phyloP scores from a whole-genome alignment of 2,113 vertebrate species.

The Ictidomys tridecemlineatus region DNA sequence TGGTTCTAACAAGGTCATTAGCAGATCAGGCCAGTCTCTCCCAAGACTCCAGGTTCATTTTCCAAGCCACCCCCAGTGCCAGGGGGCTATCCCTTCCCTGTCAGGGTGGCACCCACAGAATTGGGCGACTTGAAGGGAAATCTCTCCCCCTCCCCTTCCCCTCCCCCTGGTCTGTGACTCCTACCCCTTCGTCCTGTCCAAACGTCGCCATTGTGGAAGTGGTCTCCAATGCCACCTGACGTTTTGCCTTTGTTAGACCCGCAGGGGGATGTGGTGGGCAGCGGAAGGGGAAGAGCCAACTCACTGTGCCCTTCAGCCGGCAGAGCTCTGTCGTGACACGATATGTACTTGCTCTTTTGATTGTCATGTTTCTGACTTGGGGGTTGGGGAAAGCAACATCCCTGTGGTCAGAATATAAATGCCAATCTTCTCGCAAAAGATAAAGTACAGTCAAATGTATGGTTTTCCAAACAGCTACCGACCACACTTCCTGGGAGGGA shows the following conservation, averaged over 20 bases:
- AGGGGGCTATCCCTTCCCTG: neutral
- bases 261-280: constrained; percentile 46
- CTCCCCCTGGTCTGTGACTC: too few species aligned
- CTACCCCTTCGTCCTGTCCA: neutral
- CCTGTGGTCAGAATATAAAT: constrained; percentile 83
- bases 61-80: neutral
- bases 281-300: constrained; percentile 64
- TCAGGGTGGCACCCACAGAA: too few species aligned
- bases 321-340: constrained; percentile 84
- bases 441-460: constrained; percentile 86
- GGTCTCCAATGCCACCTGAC: neutral
- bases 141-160: neutral
- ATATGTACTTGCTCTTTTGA: constrained; percentile 86
- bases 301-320: constrained; percentile 66
- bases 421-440: constrained; percentile 82
- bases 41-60: neutral
- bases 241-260: neutral
- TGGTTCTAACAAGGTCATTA: neutral
- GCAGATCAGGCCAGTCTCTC: neutral
- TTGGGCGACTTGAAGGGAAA: neutral
- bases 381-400: constrained; percentile 85
- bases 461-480: constrained; percentile 57
- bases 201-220: constrained; percentile 44
- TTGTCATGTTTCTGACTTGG: constrained; percentile 85
- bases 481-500: constrained; percentile 76